Evolutionary conservation across 2,113 vertebrate genomes (phyloP).

Genomic region (Diadophis punctatus): DNA sequence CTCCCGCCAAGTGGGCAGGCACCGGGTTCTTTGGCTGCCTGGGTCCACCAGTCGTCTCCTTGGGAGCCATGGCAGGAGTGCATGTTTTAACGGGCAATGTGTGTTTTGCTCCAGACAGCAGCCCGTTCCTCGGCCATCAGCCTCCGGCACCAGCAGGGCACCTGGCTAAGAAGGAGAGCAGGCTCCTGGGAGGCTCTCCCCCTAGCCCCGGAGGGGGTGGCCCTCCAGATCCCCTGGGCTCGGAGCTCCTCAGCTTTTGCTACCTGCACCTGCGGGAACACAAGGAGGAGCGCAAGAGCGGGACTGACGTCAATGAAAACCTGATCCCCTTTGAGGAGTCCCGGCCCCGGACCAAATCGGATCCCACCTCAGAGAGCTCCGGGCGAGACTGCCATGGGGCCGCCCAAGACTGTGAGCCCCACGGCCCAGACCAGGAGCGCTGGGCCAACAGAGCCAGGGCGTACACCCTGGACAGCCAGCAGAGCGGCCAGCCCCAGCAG

Average conservation of each 20-base stretch:
- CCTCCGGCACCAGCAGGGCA: constrained; percentile 73
- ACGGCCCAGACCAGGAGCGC: constrained; percentile 67
- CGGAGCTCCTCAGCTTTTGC: constrained; percentile 92
- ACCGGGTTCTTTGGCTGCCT: not conserved
- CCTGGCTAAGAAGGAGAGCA: constrained; percentile 83
- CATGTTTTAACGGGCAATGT: constrained; percentile 48
- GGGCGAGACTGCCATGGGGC: constrained; percentile 69
- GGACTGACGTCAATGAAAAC: constrained; percentile 92
- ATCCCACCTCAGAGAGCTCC: constrained; percentile 87
- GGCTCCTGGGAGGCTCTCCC: constrained; percentile 76
- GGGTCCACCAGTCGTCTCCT: not conserved
- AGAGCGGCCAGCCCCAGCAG: constrained; percentile 63
- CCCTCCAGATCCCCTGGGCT: constrained; percentile 70
- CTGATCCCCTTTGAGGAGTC: constrained; percentile 85
- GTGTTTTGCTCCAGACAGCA: constrained; percentile 93
- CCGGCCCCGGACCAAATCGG: constrained; percentile 92
- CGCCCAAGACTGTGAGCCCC: constrained; percentile 59
- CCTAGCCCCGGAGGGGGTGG: constrained; percentile 69
- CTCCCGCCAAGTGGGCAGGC: too few relatives aligned
- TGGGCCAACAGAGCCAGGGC: constrained; percentile 78
- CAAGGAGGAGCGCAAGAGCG: constrained; percentile 82
- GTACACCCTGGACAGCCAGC: constrained; percentile 83
- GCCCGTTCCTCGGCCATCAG: constrained; percentile 78
- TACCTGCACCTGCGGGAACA: constrained; percentile 93
- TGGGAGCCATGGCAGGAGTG: not conserved